phyloP scores from a whole-genome alignment of 2,888 invertebrate genomes.

The Zygogramma bicolorata region DNA sequence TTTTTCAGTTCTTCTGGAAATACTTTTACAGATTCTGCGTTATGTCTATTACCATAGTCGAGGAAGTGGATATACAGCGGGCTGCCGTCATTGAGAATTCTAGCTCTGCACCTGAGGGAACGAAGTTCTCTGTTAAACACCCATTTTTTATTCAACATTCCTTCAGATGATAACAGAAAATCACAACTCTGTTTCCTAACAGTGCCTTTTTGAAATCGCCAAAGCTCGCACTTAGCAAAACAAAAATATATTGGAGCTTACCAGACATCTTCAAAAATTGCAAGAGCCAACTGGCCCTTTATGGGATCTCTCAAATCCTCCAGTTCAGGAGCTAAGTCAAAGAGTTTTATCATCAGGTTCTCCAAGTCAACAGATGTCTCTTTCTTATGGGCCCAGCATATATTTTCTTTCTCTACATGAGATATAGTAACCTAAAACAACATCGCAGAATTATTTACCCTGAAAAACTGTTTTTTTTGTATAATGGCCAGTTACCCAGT shows the following conservation, averaged over 20 bases:
- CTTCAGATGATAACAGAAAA: background rate
- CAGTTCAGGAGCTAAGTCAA: slow-evolving; percentile 22
- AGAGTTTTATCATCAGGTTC: slow-evolving; percentile 38
- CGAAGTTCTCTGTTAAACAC: background rate
- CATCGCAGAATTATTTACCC: too few relatives aligned
- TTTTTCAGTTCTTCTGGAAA: slow-evolving; percentile 44
- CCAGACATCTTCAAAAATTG: slow-evolving; percentile 49
- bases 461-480: background rate
- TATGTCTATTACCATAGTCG: slow-evolving; percentile 57
- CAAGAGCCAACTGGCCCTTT: slow-evolving; percentile 46
- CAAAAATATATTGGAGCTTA: slow-evolving; percentile 41
- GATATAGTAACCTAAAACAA: slow-evolving; percentile 47
- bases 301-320: slow-evolving; percentile 34
- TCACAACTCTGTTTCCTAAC: too few relatives aligned
- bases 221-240: too few relatives aligned
- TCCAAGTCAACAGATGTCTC: slow-evolving; percentile 37
- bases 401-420: slow-evolving; percentile 44
- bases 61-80: slow-evolving; percentile 53
- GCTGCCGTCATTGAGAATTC: slow-evolving; percentile 37
- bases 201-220: too few relatives aligned
- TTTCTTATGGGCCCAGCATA: slow-evolving; percentile 49
- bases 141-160: background rate
- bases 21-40: slow-evolving; percentile 41
- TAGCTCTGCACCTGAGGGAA: slow-evolving; percentile 53
- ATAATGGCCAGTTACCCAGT: too few relatives aligned